Evolutionary conservation across 2,797 vertebrate species (phyloP).

Genomic region (Pseudocheirus occidentalis): DNA sequence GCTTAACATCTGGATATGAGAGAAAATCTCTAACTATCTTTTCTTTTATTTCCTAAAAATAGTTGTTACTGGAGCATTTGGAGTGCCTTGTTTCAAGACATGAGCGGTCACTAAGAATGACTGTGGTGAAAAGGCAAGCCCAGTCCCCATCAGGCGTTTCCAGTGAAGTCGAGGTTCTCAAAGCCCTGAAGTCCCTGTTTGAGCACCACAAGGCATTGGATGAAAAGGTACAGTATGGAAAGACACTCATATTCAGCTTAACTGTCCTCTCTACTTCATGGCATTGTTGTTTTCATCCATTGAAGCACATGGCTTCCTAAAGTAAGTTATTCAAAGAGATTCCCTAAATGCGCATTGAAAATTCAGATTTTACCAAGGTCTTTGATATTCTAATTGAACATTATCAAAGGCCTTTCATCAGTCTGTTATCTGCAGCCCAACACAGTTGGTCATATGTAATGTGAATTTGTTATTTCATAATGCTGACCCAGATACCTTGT

Average conservation of each 20-base stretch:
- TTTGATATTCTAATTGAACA: neutral
- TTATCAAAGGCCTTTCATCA: neutral
- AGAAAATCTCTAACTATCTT: slow-evolving; percentile 61
- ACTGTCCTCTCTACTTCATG: slow-evolving; percentile 1
- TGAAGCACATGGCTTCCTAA: neutral
- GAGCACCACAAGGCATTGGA: slow-evolving; percentile 99
- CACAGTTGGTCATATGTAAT: slow-evolving; percentile 39
- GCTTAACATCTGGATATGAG: slow-evolving; percentile 47
- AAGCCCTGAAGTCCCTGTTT: slow-evolving; percentile 98
- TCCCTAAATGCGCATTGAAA: neutral
- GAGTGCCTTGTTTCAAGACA: slow-evolving; percentile 99
- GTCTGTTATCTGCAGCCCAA: neutral
- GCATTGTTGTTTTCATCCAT: slow-evolving; percentile 6
- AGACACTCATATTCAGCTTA: slow-evolving; percentile 36
- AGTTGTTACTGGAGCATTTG: slow-evolving; percentile 98
- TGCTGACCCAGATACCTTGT: neutral
- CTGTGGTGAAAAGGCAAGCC: slow-evolving; percentile 98
- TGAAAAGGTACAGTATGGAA: slow-evolving; percentile 92
- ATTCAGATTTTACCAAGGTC: neutral
- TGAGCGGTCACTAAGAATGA: slow-evolving; percentile 98
- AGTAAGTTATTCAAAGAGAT: slow-evolving; percentile 19
- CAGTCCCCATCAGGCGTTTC: slow-evolving; percentile 99
- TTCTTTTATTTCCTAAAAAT: slow-evolving; percentile 69
- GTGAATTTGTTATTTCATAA: neutral
- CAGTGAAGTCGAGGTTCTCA: slow-evolving; percentile 99